phyloP scores from a whole-genome alignment of 2,797 vertebrate genomes.

The Phrynocephalus vlangalii region DNA sequence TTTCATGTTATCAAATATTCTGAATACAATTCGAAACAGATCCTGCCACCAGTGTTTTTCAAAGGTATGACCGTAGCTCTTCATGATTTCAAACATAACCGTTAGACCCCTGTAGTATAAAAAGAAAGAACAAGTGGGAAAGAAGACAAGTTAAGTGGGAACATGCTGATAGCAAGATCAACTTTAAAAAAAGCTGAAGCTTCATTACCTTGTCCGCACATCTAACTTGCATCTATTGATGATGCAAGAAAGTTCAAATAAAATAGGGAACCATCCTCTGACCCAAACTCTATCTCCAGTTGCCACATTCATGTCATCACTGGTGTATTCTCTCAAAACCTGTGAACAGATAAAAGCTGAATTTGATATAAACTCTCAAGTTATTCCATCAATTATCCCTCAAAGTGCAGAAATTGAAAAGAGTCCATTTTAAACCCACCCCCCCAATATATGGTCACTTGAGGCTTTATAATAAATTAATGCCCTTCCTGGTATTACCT shows the following conservation, averaged over 20 bases:
- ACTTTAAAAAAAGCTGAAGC: not conserved
- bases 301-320: conserved; percentile 97
- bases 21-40: conserved; percentile 94
- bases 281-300: conserved; percentile 95
- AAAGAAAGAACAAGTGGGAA: conserved; percentile 31
- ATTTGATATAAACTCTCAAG: not conserved
- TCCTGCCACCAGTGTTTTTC: conserved; percentile 99
- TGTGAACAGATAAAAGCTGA: conserved; percentile 58
- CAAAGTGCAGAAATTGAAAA: not conserved
- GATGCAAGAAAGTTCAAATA: conserved; percentile 96
- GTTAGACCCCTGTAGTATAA: conserved; percentile 87
- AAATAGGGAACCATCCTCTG: conserved; percentile 95
- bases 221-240: conserved; percentile 97
- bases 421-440: not conserved
- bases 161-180: not conserved
- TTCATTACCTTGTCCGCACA: conserved; percentile 89
- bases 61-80: conserved; percentile 95
- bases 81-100: conserved; percentile 99
- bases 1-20: conserved; percentile 99
- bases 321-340: conserved; percentile 95
- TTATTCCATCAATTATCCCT: not conserved
- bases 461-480: not conserved
- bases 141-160: conserved; percentile 22
- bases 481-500: not conserved
- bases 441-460: not conserved